phyloP scores from a whole-genome alignment of 2,888 invertebrate species.

The Notodonta ziczac region DNA sequence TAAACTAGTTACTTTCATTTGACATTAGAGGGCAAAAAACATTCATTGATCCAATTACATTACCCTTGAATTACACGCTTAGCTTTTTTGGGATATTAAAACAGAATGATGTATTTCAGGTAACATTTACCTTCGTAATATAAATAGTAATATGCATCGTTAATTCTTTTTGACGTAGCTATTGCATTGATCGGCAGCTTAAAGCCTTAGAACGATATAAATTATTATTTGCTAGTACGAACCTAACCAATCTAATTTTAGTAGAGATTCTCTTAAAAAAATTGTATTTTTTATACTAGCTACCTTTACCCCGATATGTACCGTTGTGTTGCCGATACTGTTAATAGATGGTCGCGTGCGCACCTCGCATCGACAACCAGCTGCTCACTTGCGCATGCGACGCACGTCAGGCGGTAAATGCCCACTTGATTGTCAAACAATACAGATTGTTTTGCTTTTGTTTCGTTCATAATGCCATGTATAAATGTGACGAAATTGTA shows the following conservation, averaged over 20 bases:
- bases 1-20: background rate
- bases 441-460: background rate
- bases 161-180: no score
- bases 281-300: background rate
- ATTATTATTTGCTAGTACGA: no score
- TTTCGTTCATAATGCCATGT: background rate
- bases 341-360: background rate
- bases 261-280: no score
- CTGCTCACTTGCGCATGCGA: background rate
- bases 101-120: no score
- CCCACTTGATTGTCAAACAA: background rate
- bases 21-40: background rate
- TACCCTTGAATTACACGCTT: background rate
- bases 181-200: no score
- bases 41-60: background rate
- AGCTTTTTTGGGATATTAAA: background rate
- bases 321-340: background rate
- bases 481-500: background rate
- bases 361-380: slow-evolving; percentile 2
- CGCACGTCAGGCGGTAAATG: background rate
- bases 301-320: background rate
- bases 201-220: no score
- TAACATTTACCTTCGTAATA: no score
- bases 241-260: no score
- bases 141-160: no score